Base-by-base conservation (phyloP, 2,888 invertebrate species). In the Pristionchus mayeri region DNA sequence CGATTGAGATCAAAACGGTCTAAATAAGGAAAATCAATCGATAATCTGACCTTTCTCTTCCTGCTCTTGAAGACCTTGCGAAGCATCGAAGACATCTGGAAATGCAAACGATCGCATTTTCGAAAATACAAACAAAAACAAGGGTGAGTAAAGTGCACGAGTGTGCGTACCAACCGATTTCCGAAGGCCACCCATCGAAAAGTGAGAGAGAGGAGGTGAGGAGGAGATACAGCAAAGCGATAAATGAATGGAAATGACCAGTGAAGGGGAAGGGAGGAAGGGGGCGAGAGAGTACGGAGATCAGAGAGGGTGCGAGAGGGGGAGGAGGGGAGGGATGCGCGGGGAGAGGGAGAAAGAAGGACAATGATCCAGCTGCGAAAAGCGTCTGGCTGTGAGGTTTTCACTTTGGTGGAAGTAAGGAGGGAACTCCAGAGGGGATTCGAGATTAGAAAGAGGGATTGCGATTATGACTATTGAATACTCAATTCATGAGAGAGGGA, bases 21-120 rank as follows among this genome's bases (percentile, higher is more conserved):
- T 11, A 71, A n/a, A 71, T n/a, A 21, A 7, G 13, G n/a, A 37
- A 2, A 71, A 76, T 78, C 76, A 78, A 78, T 78, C 76, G 76
- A 78, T 78, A 44, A 24, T 40, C 81, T 30, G 16, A 86, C 87
- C 80, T 87, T 87, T 13, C 87, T 71, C 83, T 88, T 88, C n/a
- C 88, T 84, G 63, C 85, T 86, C 80, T 87, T 82, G 84, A 86
- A 86, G 37, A 86, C 80, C 78, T 86, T 86, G 63, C 85, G 84
- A 30, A 86, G 57, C 57, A 85, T 83, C 21, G 86, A 85, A 79
- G 85, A 85, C 82, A 85, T 86, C 86, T 86, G 78, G 24, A 86
- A n/a, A 85, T 52, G 18, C 48, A 52, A 37, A 21, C 0, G 11
- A 30, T n/a, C 63, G n/a, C 18, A 40, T 80, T 80, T 18, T 7